phyloP scores from a whole-genome alignment of 2,888 invertebrate species.

The Caenorhabditis wallacei region DNA sequence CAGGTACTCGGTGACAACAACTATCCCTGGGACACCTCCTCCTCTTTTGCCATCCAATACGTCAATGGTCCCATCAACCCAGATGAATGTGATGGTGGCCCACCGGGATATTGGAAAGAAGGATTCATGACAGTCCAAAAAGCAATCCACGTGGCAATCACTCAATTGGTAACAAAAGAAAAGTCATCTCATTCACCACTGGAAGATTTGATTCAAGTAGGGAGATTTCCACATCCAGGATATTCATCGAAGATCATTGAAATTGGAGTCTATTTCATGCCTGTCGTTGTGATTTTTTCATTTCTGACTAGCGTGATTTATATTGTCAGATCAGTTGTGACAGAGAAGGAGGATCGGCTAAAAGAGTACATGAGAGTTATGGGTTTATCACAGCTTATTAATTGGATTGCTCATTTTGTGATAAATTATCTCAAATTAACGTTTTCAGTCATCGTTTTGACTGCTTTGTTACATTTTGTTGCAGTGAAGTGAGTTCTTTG shows the following conservation, averaged over 20 bases:
- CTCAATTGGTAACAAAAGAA: constrained; percentile 16
- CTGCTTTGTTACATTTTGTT: constrained; percentile 62
- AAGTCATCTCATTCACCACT: not conserved
- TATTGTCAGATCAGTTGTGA: constrained; percentile 88
- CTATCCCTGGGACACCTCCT: constrained; percentile 76
- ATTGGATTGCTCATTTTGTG: constrained; percentile 92
- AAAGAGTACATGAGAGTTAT: constrained; percentile 95
- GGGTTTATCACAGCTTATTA: constrained; percentile 91
- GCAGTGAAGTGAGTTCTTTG: constrained; percentile 58
- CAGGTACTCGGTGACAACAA: constrained; percentile 44
- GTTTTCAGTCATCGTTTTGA: constrained; percentile 70
- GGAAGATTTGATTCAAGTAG: constrained; percentile 49
- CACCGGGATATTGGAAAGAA: constrained; percentile 87
- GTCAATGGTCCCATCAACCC: constrained; percentile 78
- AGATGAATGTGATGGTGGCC: constrained; percentile 73
- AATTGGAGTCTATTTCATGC: constrained; percentile 84
- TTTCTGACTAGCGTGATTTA: constrained; percentile 91
- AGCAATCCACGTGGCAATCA: constrained; percentile 85
- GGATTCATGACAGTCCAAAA: constrained; percentile 88
- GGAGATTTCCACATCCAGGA: constrained; percentile 75
- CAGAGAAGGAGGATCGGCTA: constrained; percentile 89
- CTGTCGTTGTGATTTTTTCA: constrained; percentile 89
- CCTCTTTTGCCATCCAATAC: constrained; percentile 71
- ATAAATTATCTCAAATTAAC: constrained; percentile 78
- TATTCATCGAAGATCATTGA: constrained; percentile 78